These are phyloP conservation scores for Herminia tarsipennalis DNA, from an alignment of 2,888 invertebrate species.

Conservation along the genomic window DNA sequence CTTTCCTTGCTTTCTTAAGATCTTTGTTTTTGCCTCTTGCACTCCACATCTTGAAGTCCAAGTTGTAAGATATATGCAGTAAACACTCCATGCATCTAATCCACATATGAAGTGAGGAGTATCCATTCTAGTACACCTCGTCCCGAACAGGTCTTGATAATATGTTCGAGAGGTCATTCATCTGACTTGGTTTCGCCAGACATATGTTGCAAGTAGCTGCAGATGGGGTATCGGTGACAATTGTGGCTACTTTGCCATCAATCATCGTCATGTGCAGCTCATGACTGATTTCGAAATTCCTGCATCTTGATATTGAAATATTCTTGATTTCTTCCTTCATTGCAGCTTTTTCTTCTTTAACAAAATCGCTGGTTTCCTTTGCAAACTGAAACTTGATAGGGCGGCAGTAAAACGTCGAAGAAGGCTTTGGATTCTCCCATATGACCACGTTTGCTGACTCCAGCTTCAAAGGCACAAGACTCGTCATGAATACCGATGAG, in stretches of 20 bases:
- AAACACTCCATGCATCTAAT: neutral
- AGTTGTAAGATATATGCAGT: too few relatives aligned
- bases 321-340: constrained; percentile 1
- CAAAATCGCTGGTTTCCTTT: constrained; percentile 5
- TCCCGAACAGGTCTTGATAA: neutral
- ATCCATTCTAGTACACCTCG: neutral
- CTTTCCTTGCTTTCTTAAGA: neutral
- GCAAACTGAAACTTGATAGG: constrained; percentile 9
- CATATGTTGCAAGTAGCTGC: constrained; percentile 3
- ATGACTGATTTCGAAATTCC: neutral
- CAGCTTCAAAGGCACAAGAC: constrained; percentile 2
- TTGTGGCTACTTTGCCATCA: constrained; percentile 3
- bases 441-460: neutral
- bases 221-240: constrained; percentile 5
- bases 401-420: constrained; percentile 11
- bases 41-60: too few relatives aligned
- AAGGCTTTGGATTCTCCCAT: constrained; percentile 5
- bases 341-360: neutral
- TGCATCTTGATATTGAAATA: neutral
- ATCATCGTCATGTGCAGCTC: constrained; percentile 1
- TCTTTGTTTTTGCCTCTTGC: neutral
- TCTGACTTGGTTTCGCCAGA: constrained; percentile 2
- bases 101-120: neutral
- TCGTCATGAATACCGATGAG: constrained; percentile 1
- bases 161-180: neutral